phyloP scores from a whole-genome alignment of 2,113 vertebrate species.

The Oceanites oceanicus region DNA sequence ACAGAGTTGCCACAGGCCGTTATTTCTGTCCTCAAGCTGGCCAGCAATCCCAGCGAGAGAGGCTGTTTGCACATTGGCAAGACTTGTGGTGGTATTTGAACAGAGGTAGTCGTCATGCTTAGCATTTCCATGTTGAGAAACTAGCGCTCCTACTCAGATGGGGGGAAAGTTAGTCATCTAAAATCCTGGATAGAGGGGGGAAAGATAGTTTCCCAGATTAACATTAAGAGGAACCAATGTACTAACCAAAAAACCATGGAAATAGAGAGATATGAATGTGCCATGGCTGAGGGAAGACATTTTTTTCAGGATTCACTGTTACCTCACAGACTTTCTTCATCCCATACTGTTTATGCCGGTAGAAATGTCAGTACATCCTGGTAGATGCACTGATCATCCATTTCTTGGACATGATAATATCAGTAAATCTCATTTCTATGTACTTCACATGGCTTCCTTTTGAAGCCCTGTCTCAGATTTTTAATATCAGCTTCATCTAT shows the following conservation, averaged over 20 bases:
- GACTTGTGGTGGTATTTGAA: not conserved
- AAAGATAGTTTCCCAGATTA: not conserved
- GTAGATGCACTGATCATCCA: not conserved
- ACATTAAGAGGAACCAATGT: not conserved
- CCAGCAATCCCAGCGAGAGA: not conserved
- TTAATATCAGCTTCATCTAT: not conserved
- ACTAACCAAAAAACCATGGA: not conserved
- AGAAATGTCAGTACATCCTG: slow-evolving; percentile 6
- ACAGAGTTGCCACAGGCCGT: not conserved
- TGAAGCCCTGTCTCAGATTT: not conserved
- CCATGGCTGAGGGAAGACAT: not conserved
- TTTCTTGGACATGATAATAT: not conserved
- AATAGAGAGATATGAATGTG: not conserved
- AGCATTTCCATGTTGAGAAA: not conserved
- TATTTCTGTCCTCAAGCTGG: not conserved
- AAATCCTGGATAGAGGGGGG: not conserved
- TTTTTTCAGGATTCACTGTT: slow-evolving; percentile 9
- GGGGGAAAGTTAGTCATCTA: not conserved
- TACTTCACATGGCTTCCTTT: not conserved
- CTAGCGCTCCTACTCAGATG: not conserved
- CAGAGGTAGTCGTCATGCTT: not conserved
- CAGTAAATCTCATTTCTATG: not conserved
- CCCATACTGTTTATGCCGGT: not conserved
- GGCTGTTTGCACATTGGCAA: not conserved
- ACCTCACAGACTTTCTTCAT: not conserved